Evolutionary conservation across 2,888 invertebrate genomes (phyloP).

Genomic region (Protophormia terraenovae): DNA sequence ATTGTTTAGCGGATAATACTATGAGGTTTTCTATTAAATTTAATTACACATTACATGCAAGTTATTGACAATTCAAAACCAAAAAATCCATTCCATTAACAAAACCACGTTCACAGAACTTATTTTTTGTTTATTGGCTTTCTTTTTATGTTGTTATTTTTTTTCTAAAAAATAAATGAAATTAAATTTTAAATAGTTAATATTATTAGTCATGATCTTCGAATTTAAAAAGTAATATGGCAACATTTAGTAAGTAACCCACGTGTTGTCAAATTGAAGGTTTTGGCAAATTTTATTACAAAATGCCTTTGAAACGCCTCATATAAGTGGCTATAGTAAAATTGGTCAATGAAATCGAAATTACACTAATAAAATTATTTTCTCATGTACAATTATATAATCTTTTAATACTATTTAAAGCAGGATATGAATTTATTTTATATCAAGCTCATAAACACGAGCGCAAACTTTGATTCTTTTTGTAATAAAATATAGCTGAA

Average conservation of each 20-base stretch:
- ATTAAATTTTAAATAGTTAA: too few species aligned
- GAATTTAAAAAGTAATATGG: too few species aligned
- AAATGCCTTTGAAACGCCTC: background rate
- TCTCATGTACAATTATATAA: background rate
- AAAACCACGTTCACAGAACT: too few species aligned
- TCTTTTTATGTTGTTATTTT: too few species aligned
- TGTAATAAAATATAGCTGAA: background rate
- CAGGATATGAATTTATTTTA: background rate
- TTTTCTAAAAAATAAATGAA: too few species aligned
- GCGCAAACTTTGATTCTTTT: constrained; percentile 1
- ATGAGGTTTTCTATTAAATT: too few species aligned
- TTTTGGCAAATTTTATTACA: background rate
- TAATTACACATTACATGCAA: too few species aligned
- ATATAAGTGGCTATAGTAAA: background rate
- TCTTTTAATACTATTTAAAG: background rate
- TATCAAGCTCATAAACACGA: background rate
- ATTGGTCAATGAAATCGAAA: constrained; percentile 1
- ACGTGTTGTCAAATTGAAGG: background rate
- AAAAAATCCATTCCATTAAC: too few species aligned
- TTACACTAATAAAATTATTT: background rate
- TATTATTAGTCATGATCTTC: too few species aligned
- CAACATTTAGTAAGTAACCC: background rate
- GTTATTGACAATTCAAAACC: too few species aligned
- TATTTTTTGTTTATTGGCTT: too few species aligned
- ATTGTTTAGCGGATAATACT: too few species aligned